Conservation (phyloP, 1,140 invertebrate species). For the Drosophila repletoides region DNA sequence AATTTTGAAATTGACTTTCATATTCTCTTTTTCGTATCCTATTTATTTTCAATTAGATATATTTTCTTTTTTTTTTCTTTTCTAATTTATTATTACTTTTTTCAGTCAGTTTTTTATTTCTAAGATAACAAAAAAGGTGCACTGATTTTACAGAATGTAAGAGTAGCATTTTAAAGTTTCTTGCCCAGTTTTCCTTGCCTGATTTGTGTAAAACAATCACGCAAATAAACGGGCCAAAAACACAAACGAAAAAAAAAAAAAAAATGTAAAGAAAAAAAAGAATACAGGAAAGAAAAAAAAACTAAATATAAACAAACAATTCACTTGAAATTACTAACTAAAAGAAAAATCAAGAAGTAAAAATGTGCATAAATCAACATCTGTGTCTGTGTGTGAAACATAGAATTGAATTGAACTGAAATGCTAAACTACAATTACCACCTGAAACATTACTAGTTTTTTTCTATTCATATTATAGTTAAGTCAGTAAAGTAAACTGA, state of each 20-base stretch:
- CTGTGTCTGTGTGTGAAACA: slow-evolving; percentile 27
- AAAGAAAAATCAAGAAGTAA: slow-evolving; percentile 31
- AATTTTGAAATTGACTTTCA: neutral
- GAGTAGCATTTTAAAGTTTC: slow-evolving; percentile 82
- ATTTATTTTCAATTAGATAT: slow-evolving; percentile 15
- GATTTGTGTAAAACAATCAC: slow-evolving; percentile 73
- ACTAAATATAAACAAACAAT: slow-evolving; percentile 56
- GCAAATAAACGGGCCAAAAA: slow-evolving; percentile 78
- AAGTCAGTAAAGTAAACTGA: slow-evolving; percentile 46
- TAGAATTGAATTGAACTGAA: slow-evolving; percentile 45
- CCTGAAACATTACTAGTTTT: slow-evolving; percentile 55
- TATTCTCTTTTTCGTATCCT: slow-evolving; percentile 10
- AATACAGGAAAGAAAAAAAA: slow-evolving; percentile 18
- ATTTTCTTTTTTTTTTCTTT: neutral
- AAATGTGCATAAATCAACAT: slow-evolving; percentile 41
- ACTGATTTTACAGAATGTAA: slow-evolving; percentile 82
- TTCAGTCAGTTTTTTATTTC: slow-evolving; percentile 47
- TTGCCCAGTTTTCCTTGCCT: slow-evolving; percentile 78
- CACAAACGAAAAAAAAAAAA: slow-evolving; percentile 37
- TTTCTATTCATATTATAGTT: slow-evolving; percentile 50
- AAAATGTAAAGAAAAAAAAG: slow-evolving; percentile 28
- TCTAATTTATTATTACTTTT: slow-evolving; percentile 26
- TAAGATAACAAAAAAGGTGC: slow-evolving; percentile 75
- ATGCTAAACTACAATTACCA: slow-evolving; percentile 61
- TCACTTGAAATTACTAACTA: slow-evolving; percentile 53